These are phyloP conservation scores for Nylanderia fulva DNA, from an alignment of 1,140 invertebrate species.

Conservation along the genomic window DNA sequence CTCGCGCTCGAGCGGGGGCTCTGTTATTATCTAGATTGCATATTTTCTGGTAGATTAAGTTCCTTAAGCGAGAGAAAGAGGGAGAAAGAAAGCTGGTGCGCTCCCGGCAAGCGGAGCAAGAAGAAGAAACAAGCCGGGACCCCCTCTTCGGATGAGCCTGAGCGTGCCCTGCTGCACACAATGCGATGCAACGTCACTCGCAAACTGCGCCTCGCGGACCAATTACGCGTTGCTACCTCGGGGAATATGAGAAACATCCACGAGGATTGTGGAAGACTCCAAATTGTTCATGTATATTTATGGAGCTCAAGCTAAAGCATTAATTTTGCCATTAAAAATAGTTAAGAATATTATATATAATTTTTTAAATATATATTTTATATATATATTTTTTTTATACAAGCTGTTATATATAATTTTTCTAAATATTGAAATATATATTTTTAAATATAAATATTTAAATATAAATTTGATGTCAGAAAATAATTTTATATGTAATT, in stretches of 20 bases:
- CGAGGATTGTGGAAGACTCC: neutral
- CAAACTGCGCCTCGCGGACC: constrained; percentile 50
- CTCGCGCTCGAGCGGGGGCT: constrained; percentile 78
- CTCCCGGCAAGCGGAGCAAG: constrained; percentile 64
- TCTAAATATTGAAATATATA: too few relatives aligned
- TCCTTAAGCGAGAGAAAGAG: constrained; percentile 63
- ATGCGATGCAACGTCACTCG: constrained; percentile 39
- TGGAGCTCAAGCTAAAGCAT: too few relatives aligned
- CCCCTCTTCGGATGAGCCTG: neutral
- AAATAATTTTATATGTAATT: too few relatives aligned
- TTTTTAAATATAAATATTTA: too few relatives aligned
- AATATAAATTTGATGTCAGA: too few relatives aligned
- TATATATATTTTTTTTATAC: too few relatives aligned
- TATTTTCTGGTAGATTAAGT: constrained; percentile 85
- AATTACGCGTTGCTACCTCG: constrained; percentile 42
- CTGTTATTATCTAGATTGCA: constrained; percentile 85
- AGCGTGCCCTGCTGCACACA: constrained; percentile 9
- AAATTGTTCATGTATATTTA: neutral
- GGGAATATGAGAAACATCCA: neutral
- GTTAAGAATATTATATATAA: too few relatives aligned
- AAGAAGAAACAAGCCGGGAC: constrained; percentile 24
- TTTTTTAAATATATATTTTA: too few relatives aligned
- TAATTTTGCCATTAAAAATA: too few relatives aligned
- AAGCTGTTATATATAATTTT: too few relatives aligned
- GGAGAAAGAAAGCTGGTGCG: constrained; percentile 60